Base-by-base conservation (phyloP, 2,113 vertebrate species). In the Taurulus bubalis region DNA sequence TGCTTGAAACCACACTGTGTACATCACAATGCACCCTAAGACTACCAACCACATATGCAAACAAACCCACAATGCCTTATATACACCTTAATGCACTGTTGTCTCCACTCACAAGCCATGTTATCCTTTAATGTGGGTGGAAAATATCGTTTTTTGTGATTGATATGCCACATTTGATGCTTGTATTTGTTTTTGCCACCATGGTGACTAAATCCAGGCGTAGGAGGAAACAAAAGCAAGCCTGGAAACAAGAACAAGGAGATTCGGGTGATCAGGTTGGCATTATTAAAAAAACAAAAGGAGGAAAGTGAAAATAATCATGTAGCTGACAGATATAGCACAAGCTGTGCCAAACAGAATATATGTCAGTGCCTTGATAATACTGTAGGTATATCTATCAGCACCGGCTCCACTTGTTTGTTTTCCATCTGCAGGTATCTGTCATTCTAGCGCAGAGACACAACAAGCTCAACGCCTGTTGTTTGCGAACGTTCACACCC, bases 131-230 rank as follows among this genome's bases (percentile, higher is more conserved):
- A 92, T 89, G 83, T 90, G 88, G 82, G 63, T 2, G 79, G 70
- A 85, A 84, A 83, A 83, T 3, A 47, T 28, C 8, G 75, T 55
- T 83, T 32, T 88, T 89, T 87, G 75, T 59, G 74, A 87, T 56
- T 70, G 65, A 68, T 88, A 77, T 74, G 72, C 83, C 49, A 72
- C 80, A 87, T 88, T 68, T 87, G 87, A 88, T 79, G 47, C 55
- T 42, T 14, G 62, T 89, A 80, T 90, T 95, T 93, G 85, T 22
- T 92, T 91, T 80, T 88, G 89, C 77, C 83, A 12, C 87, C 91
- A 91, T 92, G 87, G 89, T 49, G 87, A 93, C 87, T 63, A 80
- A 81, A 82, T 55, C 75, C 75, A 80, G 69, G 87, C 64, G 83
- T 75, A 82, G 82, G 80, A 82, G 77, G 85, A 60, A 73, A 86